A percentile compares a stretch with the other conserved stretches of the same genome.
phyloP scores from a whole-genome alignment of 1,140 invertebrate genomes.

The Diplogasteroides magnus region DNA sequence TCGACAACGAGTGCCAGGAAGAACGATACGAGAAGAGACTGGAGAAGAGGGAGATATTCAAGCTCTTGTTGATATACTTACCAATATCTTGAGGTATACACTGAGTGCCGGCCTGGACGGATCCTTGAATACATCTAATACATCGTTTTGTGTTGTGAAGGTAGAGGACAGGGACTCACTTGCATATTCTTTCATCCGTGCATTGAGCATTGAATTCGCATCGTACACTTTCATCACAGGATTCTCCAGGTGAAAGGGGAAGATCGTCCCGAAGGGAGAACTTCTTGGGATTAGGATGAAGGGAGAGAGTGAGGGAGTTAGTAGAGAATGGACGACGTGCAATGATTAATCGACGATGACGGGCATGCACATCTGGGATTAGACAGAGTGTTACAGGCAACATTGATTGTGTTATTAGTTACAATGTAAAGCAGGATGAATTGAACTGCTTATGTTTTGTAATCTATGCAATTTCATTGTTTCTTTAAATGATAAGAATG shows the following conservation, averaged over 20 bases:
- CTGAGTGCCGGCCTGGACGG: background rate
- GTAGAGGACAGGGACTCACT: background rate
- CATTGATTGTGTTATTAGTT: slow-evolving; percentile 1
- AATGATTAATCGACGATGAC: background rate
- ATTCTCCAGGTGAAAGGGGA: background rate
- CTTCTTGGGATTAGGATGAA: too few relatives aligned
- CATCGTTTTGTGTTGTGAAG: background rate
- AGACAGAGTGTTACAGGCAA: slow-evolving; percentile 3
- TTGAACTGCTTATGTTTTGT: slow-evolving; percentile 2
- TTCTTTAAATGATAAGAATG: background rate
- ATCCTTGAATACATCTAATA: background rate
- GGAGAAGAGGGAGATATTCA: background rate
- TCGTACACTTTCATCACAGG: background rate
- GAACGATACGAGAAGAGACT: slow-evolving; percentile 17
- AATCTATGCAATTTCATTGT: background rate
- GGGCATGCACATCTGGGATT: background rate
- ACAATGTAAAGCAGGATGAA: slow-evolving; percentile 2
- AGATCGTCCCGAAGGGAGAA: too few relatives aligned
- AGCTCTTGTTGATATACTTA: background rate
- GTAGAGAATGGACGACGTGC: background rate
- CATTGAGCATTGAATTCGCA: background rate
- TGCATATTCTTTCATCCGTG: background rate
- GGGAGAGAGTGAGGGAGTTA: background rate
- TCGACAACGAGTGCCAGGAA: slow-evolving; percentile 11
- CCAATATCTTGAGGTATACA: background rate